phyloP scores from a whole-genome alignment of 2,797 vertebrate genomes.

The Macrochelys suwanniensis region DNA sequence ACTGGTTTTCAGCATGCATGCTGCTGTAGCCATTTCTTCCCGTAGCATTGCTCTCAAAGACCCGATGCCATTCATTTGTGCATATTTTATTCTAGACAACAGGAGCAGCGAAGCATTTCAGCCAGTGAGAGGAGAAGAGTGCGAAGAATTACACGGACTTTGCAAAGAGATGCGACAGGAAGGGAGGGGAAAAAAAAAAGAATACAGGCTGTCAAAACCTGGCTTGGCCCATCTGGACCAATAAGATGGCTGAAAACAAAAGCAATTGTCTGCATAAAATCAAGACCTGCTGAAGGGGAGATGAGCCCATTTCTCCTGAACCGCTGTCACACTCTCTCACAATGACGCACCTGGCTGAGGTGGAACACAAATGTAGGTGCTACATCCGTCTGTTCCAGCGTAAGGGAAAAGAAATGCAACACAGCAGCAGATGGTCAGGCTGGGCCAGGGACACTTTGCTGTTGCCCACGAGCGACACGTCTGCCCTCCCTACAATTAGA shows the following conservation, averaged over 20 bases:
- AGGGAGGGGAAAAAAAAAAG: background rate
- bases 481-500: background rate
- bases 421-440: background rate
- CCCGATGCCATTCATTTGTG: rapidly evolving
- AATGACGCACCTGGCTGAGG: rapidly evolving
- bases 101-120: rapidly evolving
- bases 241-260: background rate
- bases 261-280: background rate
- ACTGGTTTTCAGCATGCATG: background rate
- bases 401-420: rapidly evolving
- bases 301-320: background rate
- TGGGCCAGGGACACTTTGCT: background rate
- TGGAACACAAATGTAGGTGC: background rate
- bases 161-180: background rate
- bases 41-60: rapidly evolving
- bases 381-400: rapidly evolving
- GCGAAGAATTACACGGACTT: background rate
- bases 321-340: rapidly evolving
- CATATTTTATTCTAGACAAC: background rate
- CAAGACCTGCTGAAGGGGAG: background rate
- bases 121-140: background rate
- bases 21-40: background rate
- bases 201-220: background rate
- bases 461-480: background rate
- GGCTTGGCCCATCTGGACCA: background rate